A percentile compares a stretch with the other conserved stretches of the same genome.
phyloP scores from a whole-genome alignment of 92 coral and sea anemone genomes.

The Zoanthus solanderi region DNA sequence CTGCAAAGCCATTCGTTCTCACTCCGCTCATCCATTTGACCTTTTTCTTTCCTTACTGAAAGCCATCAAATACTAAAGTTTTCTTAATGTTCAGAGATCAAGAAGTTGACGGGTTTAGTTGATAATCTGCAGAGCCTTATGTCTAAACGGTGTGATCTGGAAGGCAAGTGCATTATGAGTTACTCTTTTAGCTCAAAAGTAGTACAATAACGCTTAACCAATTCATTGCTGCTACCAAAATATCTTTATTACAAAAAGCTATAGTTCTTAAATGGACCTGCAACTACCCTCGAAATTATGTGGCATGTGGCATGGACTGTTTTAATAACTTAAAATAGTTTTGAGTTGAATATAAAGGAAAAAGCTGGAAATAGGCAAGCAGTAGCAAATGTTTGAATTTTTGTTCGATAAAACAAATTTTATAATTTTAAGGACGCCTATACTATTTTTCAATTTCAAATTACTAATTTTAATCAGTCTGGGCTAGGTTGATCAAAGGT shows the following conservation, averaged over 20 bases:
- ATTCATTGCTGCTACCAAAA: background rate
- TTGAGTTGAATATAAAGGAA: too few species aligned
- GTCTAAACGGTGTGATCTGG: constrained; percentile 85
- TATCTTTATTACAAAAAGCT: background rate
- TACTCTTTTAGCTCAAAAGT: background rate
- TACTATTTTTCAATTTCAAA: too few species aligned
- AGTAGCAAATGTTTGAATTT: too few species aligned
- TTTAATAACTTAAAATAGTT: too few species aligned
- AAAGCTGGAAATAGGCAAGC: too few species aligned
- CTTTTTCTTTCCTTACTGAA: background rate
- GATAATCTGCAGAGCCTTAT: constrained; percentile 84
- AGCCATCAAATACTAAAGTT: background rate
- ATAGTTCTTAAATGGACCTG: background rate
- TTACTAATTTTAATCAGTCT: too few species aligned
- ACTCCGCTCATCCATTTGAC: too few species aligned
- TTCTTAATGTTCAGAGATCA: constrained; percentile 63
- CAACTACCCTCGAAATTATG: background rate
- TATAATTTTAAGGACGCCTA: too few species aligned
- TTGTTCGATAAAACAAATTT: too few species aligned
- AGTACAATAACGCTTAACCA: background rate
- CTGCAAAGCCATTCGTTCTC: too few species aligned
- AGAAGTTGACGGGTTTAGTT: constrained; percentile 80
- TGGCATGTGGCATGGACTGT: too few species aligned
- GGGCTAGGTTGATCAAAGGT: too few species aligned
- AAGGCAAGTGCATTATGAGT: constrained; percentile 64